Evolutionary conservation across 2,797 vertebrate species (phyloP), one percentile per base, ranked within the genome.

Genomic region (Morelia viridis): DNA sequence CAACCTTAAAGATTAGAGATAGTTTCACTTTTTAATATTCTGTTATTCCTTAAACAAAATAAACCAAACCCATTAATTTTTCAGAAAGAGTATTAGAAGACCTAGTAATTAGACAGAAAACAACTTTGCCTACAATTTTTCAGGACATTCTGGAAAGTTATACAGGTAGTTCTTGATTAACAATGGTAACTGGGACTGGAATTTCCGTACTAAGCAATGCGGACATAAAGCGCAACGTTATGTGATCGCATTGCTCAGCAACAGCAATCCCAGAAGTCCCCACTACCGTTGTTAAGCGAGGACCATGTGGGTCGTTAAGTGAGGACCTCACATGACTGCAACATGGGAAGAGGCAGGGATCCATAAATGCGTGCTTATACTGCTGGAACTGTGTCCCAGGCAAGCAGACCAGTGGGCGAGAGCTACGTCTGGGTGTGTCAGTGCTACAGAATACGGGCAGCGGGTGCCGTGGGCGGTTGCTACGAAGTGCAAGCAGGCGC

Each of bases 121-220:
- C 15, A 6, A 71, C 22, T 90, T 10, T 90, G 0, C 22, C 56
- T 90, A 90, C 0, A 94, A 95, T 92, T 64, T 94, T 96, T 98
- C 94, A 97, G 95, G 95, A 97, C 96, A 89, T 97, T 97, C 96
- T 97, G 95, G 94, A 98, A 97, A 96, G 98, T 97, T 96, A 98
- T 53, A 28, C n/a, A 31, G n/a, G 31, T 41, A 41, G 41, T 41
- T 41, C 41, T 41, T 41, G 41, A 41, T 31, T 68, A 68, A 31
- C 68, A 76, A 41, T 19, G 15, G 35, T 76, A 19, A 41, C 22
- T 76, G 31, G 2, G 15, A 76, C 35, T 0, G 35, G 68, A 76
- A 22, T 76, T 76, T 35, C 68, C 2, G 17, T 35, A 28, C 64
- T 68, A 68, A 13, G n/a, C 64, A 68, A 68, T 68, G 31, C 5